Percentiles rank a stretch among this genome's conserved stretches.
Evolutionary conservation across 2,797 vertebrate species (phyloP).

Genomic region (Pipistrellus nathusii): DNA sequence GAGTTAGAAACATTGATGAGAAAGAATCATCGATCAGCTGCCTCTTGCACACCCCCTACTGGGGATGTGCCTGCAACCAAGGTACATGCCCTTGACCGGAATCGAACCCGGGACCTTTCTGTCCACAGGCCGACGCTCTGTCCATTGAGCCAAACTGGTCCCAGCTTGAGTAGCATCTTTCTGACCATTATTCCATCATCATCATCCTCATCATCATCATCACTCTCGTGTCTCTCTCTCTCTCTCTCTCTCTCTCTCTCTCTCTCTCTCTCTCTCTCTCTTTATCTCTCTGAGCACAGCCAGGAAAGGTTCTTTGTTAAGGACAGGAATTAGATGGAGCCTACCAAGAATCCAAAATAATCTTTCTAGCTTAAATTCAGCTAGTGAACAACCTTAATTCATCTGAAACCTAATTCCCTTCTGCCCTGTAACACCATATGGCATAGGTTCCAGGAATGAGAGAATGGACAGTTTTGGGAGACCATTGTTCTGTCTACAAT

Average conservation of each 20-base stretch:
- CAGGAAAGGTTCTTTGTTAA: background rate
- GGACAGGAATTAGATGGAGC: background rate
- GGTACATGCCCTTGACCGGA: too few species aligned
- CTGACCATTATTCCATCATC: background rate
- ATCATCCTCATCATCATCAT: too few species aligned
- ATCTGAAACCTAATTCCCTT: background rate
- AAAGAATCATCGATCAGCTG: too few species aligned
- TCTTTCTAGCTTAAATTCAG: background rate
- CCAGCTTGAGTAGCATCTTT: background rate
- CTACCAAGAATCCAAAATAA: background rate
- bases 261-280: too few species aligned
- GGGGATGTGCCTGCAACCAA: too few species aligned
- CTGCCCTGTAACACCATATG: background rate
- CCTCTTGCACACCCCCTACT: too few species aligned
- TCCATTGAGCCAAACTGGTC: too few species aligned
- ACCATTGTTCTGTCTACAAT: background rate
- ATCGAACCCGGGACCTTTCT: too few species aligned
- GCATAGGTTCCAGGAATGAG: background rate
- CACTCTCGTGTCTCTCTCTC: too few species aligned
- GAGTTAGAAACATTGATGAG: too few species aligned
- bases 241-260: too few species aligned
- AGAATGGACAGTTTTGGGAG: background rate
- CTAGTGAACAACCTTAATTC: background rate
- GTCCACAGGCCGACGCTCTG: too few species aligned
- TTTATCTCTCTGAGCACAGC: background rate